phyloP scores from a whole-genome alignment of 2,113 vertebrate genomes.

The Nothoprocta pentlandii region DNA sequence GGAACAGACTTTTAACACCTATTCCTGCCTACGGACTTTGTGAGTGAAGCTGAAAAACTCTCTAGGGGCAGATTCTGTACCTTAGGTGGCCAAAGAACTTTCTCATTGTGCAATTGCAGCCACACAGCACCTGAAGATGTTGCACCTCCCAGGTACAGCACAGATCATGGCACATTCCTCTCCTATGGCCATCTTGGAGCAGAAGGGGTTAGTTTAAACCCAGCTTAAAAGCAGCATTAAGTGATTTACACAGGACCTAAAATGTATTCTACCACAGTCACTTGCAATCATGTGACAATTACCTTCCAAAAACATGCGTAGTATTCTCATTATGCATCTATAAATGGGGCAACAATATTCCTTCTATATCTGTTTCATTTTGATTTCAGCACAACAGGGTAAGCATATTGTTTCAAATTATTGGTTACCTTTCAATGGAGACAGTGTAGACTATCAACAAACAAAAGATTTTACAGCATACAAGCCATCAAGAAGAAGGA shows the following conservation, averaged over 20 bases:
- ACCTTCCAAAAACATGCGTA: background rate
- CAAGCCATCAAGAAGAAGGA: background rate
- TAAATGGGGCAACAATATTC: background rate
- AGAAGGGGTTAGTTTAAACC: background rate
- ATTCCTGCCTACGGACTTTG: background rate
- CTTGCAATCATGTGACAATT: background rate
- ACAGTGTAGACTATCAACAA: background rate
- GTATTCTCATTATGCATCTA: background rate
- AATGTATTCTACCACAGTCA: too few relatives aligned
- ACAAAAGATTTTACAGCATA: background rate
- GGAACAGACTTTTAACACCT: background rate
- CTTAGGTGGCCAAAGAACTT: background rate
- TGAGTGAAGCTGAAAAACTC: background rate
- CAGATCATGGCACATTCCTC: background rate
- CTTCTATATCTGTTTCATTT: background rate
- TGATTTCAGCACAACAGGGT: background rate
- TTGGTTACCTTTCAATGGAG: background rate
- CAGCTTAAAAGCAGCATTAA: background rate
- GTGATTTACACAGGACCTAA: too few relatives aligned
- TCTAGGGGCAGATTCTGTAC: background rate
- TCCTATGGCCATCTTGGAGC: background rate
- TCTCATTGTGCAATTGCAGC: background rate
- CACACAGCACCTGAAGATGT: background rate
- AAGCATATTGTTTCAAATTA: background rate
- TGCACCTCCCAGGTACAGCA: background rate